Evolutionary conservation across 2,797 vertebrate species (phyloP), one percentile per base, ranked within the genome.

Genomic region (Eleutherodactylus coqui): DNA sequence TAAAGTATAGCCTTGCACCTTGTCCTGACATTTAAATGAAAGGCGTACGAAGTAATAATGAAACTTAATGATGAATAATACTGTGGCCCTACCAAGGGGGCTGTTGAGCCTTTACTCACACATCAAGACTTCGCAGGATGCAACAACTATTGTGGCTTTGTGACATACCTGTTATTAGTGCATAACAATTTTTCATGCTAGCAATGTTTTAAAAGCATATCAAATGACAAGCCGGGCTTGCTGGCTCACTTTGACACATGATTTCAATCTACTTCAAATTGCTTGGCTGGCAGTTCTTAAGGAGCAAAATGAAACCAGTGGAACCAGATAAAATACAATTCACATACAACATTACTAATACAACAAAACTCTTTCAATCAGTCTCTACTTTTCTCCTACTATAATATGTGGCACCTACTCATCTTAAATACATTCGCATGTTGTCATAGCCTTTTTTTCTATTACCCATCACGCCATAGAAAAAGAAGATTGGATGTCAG

Each of bases 121-220:
- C 82, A 87, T 84, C 82, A 84, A 55, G 86, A 75, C 34, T 84
- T 85, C 80, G 82, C 70, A 75, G 34, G 86, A 87, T 84, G 58
- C 82, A 81, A 76, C 77, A 85, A 75, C 70, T 51, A 84, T 85
- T 87, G 86, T 76, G 76, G 55, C 47, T 43, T 49, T 47, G 55
- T 87, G 82, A 80, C 82, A 87, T 75, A 85, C 77, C 82, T 85
- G 82, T 76, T 87, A 85, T 85, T 87, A 87, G 86, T 87, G 51
- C 55, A 76, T 81, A 84, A 76, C 86, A 87, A 80, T 84, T 87
- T 87, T 81, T 87, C 51, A 85, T 47, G 86, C 86, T 84, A 80
- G 86, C 77, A 80, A 78, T 84, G 47, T 84, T 85, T 81, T 87
- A 84, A 87, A 87, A 87, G 86, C 82, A 69, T 51, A 85, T 76